Percentiles rank a stretch among this genome's conserved stretches.
Conservation (phyloP, 2,888 invertebrate genomes). For the Habroteleia sp. region DNA sequence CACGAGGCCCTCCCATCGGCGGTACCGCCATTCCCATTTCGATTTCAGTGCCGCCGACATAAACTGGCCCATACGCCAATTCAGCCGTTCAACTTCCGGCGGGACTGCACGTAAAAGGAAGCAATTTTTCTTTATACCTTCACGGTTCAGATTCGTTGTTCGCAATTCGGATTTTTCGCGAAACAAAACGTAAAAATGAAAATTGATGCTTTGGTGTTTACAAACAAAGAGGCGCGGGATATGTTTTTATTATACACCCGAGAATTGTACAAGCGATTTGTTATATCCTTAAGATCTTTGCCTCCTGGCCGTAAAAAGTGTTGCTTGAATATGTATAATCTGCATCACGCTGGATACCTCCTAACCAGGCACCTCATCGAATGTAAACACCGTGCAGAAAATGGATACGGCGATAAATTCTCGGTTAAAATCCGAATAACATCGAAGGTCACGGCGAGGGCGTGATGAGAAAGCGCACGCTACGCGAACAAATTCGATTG, state of each 20-base stretch:
- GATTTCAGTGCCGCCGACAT: no score
- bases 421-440: conserved; percentile 25
- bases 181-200: no score
- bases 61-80: no score
- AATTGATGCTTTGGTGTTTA: no score
- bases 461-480: conserved; percentile 20
- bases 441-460: conserved; percentile 34
- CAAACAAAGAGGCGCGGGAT: conserved; percentile 23
- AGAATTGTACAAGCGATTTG: conserved; percentile 19
- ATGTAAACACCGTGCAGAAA: conserved; percentile 50
- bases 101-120: no score
- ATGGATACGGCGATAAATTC: conserved; percentile 41
- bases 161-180: no score
- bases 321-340: conserved; percentile 51
- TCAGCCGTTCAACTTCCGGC: no score
- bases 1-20: no score
- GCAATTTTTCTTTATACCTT: no score
- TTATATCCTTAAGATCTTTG: conserved; percentile 45
- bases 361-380: conserved; percentile 19
- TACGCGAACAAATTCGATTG: conserved; percentile 12
- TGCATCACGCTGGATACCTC: conserved; percentile 50
- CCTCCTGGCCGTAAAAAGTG: conserved; percentile 35
- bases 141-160: no score
- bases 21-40: no score
- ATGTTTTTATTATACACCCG: conserved; percentile 7